Evolutionary conservation across 1,140 invertebrate genomes (phyloP), one percentile per base, ranked within the genome.

Genomic region (Phymastichus coffea): DNA sequence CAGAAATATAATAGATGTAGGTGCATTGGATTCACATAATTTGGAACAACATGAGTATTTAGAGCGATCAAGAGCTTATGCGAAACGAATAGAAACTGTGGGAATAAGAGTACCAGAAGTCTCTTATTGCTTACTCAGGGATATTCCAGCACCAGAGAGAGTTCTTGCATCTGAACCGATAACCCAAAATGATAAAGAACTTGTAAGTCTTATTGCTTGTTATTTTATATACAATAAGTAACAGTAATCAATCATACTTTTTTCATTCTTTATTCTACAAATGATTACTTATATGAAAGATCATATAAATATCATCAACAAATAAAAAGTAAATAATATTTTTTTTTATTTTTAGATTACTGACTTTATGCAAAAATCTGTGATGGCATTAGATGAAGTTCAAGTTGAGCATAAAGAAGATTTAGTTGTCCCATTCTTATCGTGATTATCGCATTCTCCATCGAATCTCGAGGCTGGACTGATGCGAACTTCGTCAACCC

Each of bases 1-100:
- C 66, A 91, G 89, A 44, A 91, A 92, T 82, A 90, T 92, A 30
- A 92, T 93, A 68, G 90, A 93, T 80, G 89, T 93, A 37, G 87
- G 88, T 38, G 88, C 90, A 20, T 79, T 91, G 67, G 90, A 91
- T 73, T 86, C 88, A 1, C 89, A 91, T 67, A 88, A 85, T 68
- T 78, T 90, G 57, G 90, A 92, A 70, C 88, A 90, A 65, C 87
- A 90, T 70, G 91, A 93, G 73, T 92, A 90, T 68, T 78, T 86
- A 63, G 90, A 93, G 66, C 81, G 89, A 69, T 86, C 87, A 41
- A 86, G 85, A 72, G 80, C 85, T 48, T 92, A 92, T 72, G 84
- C 83, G 25, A 83, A 85, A 68, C 77, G 82, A 51, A 78, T 87
- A 62, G 82, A 82, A 63, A 77, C 79, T 65, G 75, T 74, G 38